Percentiles rank a stretch among this genome's conserved stretches.
phyloP scores from a whole-genome alignment of 2,888 invertebrate species.

The Limenitis camilla region DNA sequence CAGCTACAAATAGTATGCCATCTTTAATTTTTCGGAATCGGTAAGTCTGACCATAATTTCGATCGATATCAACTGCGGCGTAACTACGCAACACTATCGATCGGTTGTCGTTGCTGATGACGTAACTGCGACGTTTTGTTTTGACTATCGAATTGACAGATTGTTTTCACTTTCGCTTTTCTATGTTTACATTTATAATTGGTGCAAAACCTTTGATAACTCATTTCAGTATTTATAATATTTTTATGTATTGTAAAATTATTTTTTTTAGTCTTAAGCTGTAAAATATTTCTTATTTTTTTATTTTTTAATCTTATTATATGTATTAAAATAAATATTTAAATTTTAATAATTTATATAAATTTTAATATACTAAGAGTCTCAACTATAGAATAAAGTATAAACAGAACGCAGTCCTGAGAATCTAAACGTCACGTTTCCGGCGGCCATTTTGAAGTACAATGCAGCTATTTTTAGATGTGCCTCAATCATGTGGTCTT shows the following conservation, averaged over 20 bases:
- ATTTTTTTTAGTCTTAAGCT: too few species aligned
- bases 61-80: slow-evolving; percentile 33
- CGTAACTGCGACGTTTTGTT: slow-evolving; percentile 22
- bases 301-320: too few species aligned
- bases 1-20: slow-evolving; percentile 71
- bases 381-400: too few species aligned
- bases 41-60: slow-evolving; percentile 58
- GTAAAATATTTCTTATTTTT: too few species aligned
- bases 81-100: slow-evolving; percentile 39
- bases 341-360: too few species aligned
- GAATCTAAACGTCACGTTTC: slow-evolving; percentile 43
- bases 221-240: slow-evolving; percentile 33
- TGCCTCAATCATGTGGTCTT: slow-evolving; percentile 23
- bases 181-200: slow-evolving; percentile 2
- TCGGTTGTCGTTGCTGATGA: slow-evolving; percentile 34
- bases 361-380: background rate
- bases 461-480: slow-evolving; percentile 45
- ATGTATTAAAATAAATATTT: too few species aligned
- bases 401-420: slow-evolving; percentile 11
- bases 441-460: slow-evolving; percentile 58
- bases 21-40: slow-evolving; percentile 78
- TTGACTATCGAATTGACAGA: slow-evolving; percentile 19
- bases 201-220: background rate
- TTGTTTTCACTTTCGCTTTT: slow-evolving; percentile 21
- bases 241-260: too few species aligned